phyloP scores from a whole-genome alignment of 2,797 vertebrate genomes.

The Sebastiscus albofasciatus region DNA sequence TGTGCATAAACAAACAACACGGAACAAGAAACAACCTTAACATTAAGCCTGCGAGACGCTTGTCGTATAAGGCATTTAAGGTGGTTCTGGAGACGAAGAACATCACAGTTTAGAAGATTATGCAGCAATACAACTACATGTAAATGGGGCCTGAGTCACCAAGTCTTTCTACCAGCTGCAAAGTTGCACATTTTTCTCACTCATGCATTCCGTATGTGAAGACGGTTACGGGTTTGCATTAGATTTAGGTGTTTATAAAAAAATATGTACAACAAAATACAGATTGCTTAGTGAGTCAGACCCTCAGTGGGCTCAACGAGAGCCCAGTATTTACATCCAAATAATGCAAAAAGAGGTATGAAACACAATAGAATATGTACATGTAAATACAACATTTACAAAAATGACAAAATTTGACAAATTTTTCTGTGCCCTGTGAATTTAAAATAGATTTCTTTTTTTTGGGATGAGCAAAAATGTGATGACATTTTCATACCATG shows the following conservation, averaged over 20 bases:
- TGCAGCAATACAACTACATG: conserved; percentile 67
- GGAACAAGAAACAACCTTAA: conserved; percentile 63
- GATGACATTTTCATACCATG: conserved; percentile 15
- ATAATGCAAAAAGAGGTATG: conserved; percentile 67
- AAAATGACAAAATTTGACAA: conserved; percentile 28
- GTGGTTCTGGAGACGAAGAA: conserved; percentile 77
- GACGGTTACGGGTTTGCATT: conserved; percentile 53
- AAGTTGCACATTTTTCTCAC: conserved; percentile 48
- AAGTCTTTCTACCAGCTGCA: conserved; percentile 46
- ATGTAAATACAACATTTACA: conserved; percentile 76
- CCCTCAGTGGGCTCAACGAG: conserved; percentile 32
- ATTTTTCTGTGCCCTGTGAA: conserved; percentile 38
- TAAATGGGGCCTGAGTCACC: conserved; percentile 70
- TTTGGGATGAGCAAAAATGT: conserved; percentile 25
- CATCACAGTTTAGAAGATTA: conserved; percentile 65
- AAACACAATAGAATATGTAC: conserved; percentile 72
- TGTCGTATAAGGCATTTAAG: conserved; percentile 84
- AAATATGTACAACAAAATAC: conserved; percentile 48
- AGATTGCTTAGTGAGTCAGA: conserved; percentile 57
- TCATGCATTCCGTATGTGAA: conserved; percentile 40
- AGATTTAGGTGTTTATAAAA: conserved; percentile 31
- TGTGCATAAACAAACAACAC: conserved; percentile 34
- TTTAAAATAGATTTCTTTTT: conserved; percentile 13
- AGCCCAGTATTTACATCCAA: conserved; percentile 63
- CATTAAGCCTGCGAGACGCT: conserved; percentile 69